Conservation (phyloP, 2,888 invertebrate genomes). For the Clusia tigrina region DNA sequence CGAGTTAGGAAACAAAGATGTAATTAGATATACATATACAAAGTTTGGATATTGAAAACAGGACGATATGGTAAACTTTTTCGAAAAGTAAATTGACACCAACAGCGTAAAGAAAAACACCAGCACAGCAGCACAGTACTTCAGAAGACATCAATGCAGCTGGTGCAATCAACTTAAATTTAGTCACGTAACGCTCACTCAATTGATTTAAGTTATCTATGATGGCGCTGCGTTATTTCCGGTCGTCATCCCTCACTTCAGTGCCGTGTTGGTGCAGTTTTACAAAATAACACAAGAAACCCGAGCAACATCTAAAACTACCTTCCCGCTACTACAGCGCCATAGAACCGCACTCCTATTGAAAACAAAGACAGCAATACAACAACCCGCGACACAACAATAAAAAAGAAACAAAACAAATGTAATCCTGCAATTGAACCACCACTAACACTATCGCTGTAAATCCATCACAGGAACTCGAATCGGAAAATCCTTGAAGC, state of each 20-base stretch:
- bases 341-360: no score
- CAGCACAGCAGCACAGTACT: no score
- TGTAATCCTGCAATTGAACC: background rate
- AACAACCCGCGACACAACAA: no score
- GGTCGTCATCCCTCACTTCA: background rate
- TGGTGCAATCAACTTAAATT: constrained; percentile 7
- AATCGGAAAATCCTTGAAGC: constrained; percentile 7
- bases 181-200: constrained; percentile 5
- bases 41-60: background rate
- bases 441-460: constrained; percentile 1
- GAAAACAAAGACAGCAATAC: no score
- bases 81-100: background rate
- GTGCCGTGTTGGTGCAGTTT: no score
- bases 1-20: background rate
- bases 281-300: no score
- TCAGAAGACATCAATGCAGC: no score
- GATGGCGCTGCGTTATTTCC: background rate
- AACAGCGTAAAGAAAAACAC: background rate
- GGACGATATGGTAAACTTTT: background rate
- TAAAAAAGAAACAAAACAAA: no score
- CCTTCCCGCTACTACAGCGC: background rate
- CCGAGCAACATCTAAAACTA: no score
- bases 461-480: background rate
- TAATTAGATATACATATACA: background rate
- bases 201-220: constrained; percentile 7